These are phyloP conservation scores for Aphis craccivora DNA, from an alignment of 1,140 invertebrate species.

Conservation along the genomic window DNA sequence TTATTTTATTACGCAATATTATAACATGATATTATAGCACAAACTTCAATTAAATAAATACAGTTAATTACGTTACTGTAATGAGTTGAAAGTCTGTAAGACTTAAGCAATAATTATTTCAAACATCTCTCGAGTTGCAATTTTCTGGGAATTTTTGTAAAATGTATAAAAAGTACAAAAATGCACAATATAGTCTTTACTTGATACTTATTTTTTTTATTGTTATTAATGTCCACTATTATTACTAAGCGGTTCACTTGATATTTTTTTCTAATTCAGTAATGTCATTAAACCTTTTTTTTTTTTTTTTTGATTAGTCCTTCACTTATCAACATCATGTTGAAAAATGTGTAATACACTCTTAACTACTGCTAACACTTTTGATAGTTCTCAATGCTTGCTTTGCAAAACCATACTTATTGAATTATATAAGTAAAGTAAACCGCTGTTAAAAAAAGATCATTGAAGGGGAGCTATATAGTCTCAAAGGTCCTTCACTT, in stretches of 20 bases:
- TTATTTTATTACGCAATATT: no score
- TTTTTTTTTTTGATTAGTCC: background rate
- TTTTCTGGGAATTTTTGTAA: no score
- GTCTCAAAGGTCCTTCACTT: background rate
- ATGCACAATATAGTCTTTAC: no score
- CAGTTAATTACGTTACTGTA: no score
- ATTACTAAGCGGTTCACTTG: background rate
- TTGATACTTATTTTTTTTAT: no score
- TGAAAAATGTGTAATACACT: background rate
- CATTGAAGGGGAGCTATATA: background rate
- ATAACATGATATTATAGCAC: no score
- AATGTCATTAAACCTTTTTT: background rate
- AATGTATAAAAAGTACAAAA: no score
- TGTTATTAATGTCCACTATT: background rate
- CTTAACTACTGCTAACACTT: background rate
- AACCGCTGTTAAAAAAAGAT: background rate
- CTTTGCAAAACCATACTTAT: background rate
- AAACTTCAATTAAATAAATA: no score
- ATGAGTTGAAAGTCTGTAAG: no score
- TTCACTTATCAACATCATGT: background rate
- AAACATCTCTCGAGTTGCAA: no score
- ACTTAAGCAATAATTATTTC: no score
- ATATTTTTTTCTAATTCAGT: slow-evolving; percentile 1
- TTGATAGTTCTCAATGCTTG: background rate
- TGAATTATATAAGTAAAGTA: background rate